These are phyloP conservation scores for Phengaris alcon DNA, from an alignment of 2,888 invertebrate genomes.

Conservation along the genomic window DNA sequence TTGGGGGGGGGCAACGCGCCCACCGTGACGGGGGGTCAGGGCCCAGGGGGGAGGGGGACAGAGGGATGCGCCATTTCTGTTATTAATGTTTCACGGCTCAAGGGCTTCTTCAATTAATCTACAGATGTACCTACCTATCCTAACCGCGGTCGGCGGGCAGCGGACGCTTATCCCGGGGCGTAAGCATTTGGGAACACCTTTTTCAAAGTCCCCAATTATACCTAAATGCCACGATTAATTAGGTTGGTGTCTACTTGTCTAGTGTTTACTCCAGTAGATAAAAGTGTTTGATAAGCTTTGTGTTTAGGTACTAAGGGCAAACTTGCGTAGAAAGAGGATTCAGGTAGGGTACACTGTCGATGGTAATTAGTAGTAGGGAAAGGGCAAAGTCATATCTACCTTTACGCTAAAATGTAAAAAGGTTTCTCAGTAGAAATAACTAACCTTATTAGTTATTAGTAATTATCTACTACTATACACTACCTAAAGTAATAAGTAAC, in stretches of 20 bases:
- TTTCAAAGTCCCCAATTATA: slow-evolving; percentile 24
- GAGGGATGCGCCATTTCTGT: slow-evolving; percentile 38
- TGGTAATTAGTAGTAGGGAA: too few species aligned
- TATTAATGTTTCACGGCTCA: slow-evolving; percentile 43
- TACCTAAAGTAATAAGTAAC: too few species aligned
- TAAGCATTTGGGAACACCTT: slow-evolving; percentile 24
- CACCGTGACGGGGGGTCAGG: slow-evolving; percentile 12
- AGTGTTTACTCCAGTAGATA: neutral
- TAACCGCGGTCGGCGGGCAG: neutral
- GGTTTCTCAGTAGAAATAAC: too few species aligned
- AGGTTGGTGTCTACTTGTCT: neutral
- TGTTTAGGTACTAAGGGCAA: too few species aligned
- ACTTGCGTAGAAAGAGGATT: too few species aligned
- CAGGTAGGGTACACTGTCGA: too few species aligned
- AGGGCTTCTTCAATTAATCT: slow-evolving; percentile 43
- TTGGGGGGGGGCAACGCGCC: slow-evolving; percentile 25
- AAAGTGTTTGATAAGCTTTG: neutral
- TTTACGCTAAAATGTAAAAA: too few species aligned
- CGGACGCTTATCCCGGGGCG: slow-evolving; percentile 66
- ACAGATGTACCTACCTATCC: slow-evolving; percentile 30
- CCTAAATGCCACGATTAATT: neutral
- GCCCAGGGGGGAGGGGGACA: neutral
- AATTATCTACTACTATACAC: too few species aligned
- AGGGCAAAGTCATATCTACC: too few species aligned
- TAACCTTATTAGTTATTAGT: too few species aligned